Evolutionary conservation across 2,797 vertebrate species (phyloP), one percentile per base, ranked within the genome.

Genomic region (Chanos chanos): DNA sequence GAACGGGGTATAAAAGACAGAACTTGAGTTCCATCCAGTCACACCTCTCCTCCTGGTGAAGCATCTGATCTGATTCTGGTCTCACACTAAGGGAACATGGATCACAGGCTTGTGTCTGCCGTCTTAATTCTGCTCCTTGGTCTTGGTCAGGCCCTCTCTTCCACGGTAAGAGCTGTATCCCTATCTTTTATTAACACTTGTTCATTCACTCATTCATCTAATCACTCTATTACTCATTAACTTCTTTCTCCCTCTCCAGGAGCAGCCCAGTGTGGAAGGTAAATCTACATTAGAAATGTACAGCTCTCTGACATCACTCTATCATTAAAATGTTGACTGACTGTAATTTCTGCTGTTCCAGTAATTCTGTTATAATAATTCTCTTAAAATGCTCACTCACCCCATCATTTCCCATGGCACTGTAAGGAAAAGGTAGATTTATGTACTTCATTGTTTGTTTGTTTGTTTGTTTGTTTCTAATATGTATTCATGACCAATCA

Each of bases 71-170:
- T 56, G 7, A 43, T 8, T n/a, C n/a, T n/a, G n/a, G n/a, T n/a
- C n/a, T 40, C 7, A 30, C n/a, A 31, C 12, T 16, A 8, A 15
- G 28, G 6, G 15, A 55, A 54, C 55, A 74, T 69, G 62, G 44
- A 52, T 6, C 27, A 43, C 5, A 15, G 28, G 21, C 27, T 66
- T 15, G 13, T 59, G 25, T 59, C 47, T 22, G 19, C 15, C 27
- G 43, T 66, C 33, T 43, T 49, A 4, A 40, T 53, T 28, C 25
- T 69, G 33, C 13, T 69, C 25, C 21, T 66, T 21, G 39, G 36
- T 43, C 30, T 51, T 19, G 68, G 68, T 30, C 45, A 25, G 33
- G 47, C 47, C 41, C 12, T 45, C 45, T 49, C 44, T 28, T 27
- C 64, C 16, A 16, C 3, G 34, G 68, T 71, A 68, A 44, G 13